These are phyloP conservation scores for Xenopus laevis DNA, from an alignment of 2,113 vertebrate genomes.

Conservation along the genomic window DNA sequence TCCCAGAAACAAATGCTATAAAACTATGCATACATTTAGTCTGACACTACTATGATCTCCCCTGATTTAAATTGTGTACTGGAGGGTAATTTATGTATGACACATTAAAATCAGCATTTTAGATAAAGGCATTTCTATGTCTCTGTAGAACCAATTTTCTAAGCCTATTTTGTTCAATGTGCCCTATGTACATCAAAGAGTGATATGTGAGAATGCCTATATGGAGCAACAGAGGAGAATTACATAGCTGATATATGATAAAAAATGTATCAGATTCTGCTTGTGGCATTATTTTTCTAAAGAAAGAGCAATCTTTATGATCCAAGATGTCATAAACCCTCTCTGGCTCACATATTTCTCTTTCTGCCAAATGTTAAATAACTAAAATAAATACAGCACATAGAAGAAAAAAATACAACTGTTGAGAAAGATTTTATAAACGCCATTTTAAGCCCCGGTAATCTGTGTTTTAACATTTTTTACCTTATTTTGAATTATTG, in stretches of 20 bases:
- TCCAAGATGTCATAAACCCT: neutral
- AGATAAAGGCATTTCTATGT: neutral
- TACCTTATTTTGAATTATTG: too few relatives aligned
- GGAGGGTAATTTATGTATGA: neutral
- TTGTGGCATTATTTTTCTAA: constrained; percentile 2
- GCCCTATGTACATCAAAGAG: neutral
- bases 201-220: neutral
- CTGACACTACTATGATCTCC: neutral
- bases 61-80: neutral
- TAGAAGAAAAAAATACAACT: too few relatives aligned
- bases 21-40: neutral
- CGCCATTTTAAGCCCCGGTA: too few relatives aligned
- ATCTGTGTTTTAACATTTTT: too few relatives aligned
- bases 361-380: too few relatives aligned
- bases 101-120: neutral
- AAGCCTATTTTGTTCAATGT: neutral
- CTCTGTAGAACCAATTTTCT: neutral
- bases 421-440: too few relatives aligned
- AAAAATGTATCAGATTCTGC: neutral
- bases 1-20: neutral
- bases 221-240: neutral
- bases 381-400: too few relatives aligned
- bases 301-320: neutral
- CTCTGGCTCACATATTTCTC: neutral
- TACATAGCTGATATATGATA: neutral